Evolutionary conservation across 35 echinoderm and acorn worm genomes (phyloP), one percentile per base, ranked within the genome.

Genomic region (Ptychodera flava): DNA sequence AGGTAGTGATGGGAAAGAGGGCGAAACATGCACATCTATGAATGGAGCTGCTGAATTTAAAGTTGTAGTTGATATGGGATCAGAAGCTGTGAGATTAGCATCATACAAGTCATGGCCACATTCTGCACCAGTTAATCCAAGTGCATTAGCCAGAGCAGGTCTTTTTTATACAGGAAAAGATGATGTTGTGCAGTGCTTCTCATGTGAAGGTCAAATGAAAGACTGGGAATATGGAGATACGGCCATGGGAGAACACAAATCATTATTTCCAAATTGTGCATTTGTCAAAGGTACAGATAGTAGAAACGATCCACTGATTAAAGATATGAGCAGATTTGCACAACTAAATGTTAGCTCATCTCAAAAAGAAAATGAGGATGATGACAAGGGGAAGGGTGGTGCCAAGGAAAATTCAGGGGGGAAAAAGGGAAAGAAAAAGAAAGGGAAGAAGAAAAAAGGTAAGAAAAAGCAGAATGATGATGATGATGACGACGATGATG

Each of bases 171-270:
- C 82, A 78, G 96, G 96, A 38, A 30, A 37, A 1, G 82, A 87
- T 16, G 96, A 99, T 80, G 89, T 36, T 35, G 96, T 99, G 0
- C 53, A 99, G 77, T 99, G 96, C 78, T 99, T 99, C 82, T 80
- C 83, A 30, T 99, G 96, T 84, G 52, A 84, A 22, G 96, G 93
- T 2, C 80, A 89, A 31, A 91, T 99, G 28, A 92, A 92, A 82
- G 88, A 94, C 36, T 99, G 90, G n/a, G 90, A 90, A 78, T 91
- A 64, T 89, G 92, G 96, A 29, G 96, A 99, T 77, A 88, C 90
- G 31, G 96, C 92, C 14, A 92, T 99, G 88, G 96, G 96, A 78
- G 96, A 99, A 77, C 96, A 99, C 76, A 92, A 86, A 85, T 87
- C 79, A 52, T 86, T 90, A 28, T 94, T 94, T 86, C 92, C 93